Evolutionary conservation across 1,140 invertebrate species (phyloP), one percentile per base, ranked within the genome.

Genomic region (Tetragnatha versicolor): DNA sequence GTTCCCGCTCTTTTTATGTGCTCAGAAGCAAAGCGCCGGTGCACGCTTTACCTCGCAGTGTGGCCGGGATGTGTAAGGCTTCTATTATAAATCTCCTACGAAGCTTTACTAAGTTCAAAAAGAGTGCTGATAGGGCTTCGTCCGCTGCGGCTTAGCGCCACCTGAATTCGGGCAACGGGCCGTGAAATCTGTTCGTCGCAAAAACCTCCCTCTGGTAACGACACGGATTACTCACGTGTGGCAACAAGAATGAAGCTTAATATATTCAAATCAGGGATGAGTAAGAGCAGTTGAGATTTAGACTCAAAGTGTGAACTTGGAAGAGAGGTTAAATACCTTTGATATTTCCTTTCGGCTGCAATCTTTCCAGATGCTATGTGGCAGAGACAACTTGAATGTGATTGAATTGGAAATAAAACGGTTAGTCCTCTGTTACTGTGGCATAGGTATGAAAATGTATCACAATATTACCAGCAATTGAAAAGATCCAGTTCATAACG

Each of bases 71-170:
- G 29, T 39, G 33, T 77, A 66, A 3, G 73, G 73, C 73, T 77
- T 77, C 72, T 77, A 53, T 77, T 77, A 77, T 77, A 58, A 77
- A 53, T 77, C 73, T 65, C 33, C 73, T 65, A 17, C 47, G 73
- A 77, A 77, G 73, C 73, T 77, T 77, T 77, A 77, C 73, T 77
- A 77, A 77, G 61, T 47, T 61, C n/a, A 22, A 51, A 51, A 17
- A 51, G 4, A 51, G 29, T 3, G 14, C 35, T 27, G 22, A 45
- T 77, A 77, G 17, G 73, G 73, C 60, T 77, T 77, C 73, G 12
- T 29, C 39, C 31, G 12, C 42, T 22, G 2, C 14, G 22, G 35
- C 53, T 61, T 49, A 47, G 20, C n/a, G 39, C 37, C 22, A 17
- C 12, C 29, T 58, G 42, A 63, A 47, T n/a, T 31, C 9, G 39